Base-by-base conservation (phyloP, 2,113 vertebrate species). In the Xenopus laevis region DNA sequence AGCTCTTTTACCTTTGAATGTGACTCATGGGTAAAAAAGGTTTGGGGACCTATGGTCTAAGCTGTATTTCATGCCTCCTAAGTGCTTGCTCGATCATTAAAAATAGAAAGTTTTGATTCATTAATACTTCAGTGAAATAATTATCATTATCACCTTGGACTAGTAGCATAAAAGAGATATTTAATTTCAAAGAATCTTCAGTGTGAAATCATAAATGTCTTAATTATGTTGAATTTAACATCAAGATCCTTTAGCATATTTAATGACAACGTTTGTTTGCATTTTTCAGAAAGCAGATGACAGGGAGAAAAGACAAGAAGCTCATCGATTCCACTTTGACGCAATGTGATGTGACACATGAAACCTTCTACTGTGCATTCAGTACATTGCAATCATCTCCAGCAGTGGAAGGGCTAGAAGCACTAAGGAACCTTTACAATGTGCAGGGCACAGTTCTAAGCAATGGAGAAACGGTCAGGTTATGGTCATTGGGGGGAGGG, bases 261-360 rank as follows among this genome's bases (percentile, higher is more conserved):
- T 40, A 40, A 40, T 40, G 33, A 40, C 33, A 50, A 50, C 1
- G 11, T 13, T 13, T 16, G 6, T 50, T 50, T 50, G 15, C 6
- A 44, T 91, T 83, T 91, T 92, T 75, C 89, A 99, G 97, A 99
- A 99, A 96, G 97, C 97, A 18, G 97, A 99, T 71, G 97, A 98
- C 79, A 88, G 97, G 74, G 97, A 99, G 89, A 99, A 99, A 82
- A 88, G 97, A 45, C 97, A 98, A 79, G 97, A 99, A 86, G 97
- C 97, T 55, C 97, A 99, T 78, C 94, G 97, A 65, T 99, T 99
- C 87, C 97, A 99, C 86, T 99, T 99, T 72, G 97, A 99, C 77
- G 97, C 97, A 80, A 99, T 99, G 97, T 99, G 90, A 98, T 79
- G 76, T 78, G 78, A 81, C 81, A 79, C 83, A 79, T 82, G 65